A percentile compares a stretch with the other conserved stretches of the same genome.
Evolutionary conservation across 2,113 vertebrate genomes (phyloP).

Genomic region (Brachionichthys hirsutus): DNA sequence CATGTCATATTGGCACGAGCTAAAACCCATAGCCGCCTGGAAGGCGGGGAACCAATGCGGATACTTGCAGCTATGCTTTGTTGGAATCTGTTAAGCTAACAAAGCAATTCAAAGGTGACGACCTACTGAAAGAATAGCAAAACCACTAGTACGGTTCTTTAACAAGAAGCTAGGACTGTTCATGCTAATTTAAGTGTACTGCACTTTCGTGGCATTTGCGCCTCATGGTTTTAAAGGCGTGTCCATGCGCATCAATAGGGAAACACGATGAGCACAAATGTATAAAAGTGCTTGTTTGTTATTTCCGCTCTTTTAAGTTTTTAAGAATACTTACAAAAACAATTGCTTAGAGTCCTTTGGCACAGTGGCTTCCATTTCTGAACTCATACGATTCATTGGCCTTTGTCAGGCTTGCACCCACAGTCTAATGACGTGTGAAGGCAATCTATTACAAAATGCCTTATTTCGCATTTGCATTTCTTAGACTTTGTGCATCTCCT

Average conservation of each 20-base stretch:
- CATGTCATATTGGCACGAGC: not conserved
- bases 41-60: slow-evolving; percentile 6
- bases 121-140: slow-evolving; percentile 11
- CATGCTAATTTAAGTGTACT: slow-evolving; percentile 26
- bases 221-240: slow-evolving; percentile 11
- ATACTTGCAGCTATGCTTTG: slow-evolving; percentile 20
- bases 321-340: slow-evolving; percentile 95
- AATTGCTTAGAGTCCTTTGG: slow-evolving; percentile 89
- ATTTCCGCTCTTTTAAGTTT: slow-evolving; percentile 55
- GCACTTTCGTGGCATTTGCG: not conserved
- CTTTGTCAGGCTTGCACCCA: slow-evolving; percentile 93
- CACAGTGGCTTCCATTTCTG: slow-evolving; percentile 89
- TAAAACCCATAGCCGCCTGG: not conserved
- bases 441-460: slow-evolving; percentile 92
- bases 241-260: slow-evolving; percentile 32
- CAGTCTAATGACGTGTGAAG: slow-evolving; percentile 94
- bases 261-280: slow-evolving; percentile 35
- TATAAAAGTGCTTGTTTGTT: slow-evolving; percentile 42
- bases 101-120: not conserved
- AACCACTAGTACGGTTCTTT: slow-evolving; percentile 20
- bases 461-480: slow-evolving; percentile 76
- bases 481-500: slow-evolving; percentile 93
- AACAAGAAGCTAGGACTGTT: slow-evolving; percentile 13
- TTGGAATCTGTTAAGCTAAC: not conserved
- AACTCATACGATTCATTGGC: slow-evolving; percentile 91